These are phyloP conservation scores for Leptothorax acervorum DNA, from an alignment of 2,888 invertebrate genomes.

Conservation along the genomic window DNA sequence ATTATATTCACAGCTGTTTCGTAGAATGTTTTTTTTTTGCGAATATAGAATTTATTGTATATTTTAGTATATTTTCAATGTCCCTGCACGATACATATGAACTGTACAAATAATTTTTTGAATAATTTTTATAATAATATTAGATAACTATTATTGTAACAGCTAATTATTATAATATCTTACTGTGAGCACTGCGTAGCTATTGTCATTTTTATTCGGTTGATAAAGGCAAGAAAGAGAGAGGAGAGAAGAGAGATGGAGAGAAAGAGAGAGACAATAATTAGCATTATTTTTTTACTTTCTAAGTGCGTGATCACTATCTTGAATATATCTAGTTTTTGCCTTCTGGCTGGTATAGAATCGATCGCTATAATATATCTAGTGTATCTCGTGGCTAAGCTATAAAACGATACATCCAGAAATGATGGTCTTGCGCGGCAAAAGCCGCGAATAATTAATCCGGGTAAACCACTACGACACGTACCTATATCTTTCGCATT, in stretches of 20 bases:
- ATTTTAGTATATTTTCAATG: slow-evolving; percentile 9
- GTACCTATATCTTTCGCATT: slow-evolving; percentile 32
- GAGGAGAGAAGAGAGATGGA: not conserved
- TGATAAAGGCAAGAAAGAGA: not conserved
- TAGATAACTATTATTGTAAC: not conserved
- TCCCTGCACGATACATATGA: not conserved
- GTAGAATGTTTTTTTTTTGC: not conserved
- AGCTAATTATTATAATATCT: not conserved
- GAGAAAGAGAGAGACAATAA: not conserved
- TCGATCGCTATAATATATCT: not conserved
- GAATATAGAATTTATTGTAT: not conserved
- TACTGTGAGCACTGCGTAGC: not conserved
- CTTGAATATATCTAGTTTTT: not conserved
- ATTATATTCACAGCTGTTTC: not conserved
- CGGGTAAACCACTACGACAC: slow-evolving; percentile 22
- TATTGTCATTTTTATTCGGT: not conserved
- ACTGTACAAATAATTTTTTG: not conserved
- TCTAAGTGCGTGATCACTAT: not conserved
- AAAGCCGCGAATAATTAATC: slow-evolving; percentile 56
- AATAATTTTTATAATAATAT: not conserved
- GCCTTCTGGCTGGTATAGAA: not conserved
- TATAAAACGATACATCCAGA: slow-evolving; percentile 18
- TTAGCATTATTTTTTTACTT: slow-evolving; percentile 16
- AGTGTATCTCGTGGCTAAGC: not conserved
- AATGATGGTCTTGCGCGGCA: not conserved